Percentiles rank a stretch among this genome's conserved stretches.
Conservation (phyloP, 2,113 vertebrate genomes). For the Passer domesticus region DNA sequence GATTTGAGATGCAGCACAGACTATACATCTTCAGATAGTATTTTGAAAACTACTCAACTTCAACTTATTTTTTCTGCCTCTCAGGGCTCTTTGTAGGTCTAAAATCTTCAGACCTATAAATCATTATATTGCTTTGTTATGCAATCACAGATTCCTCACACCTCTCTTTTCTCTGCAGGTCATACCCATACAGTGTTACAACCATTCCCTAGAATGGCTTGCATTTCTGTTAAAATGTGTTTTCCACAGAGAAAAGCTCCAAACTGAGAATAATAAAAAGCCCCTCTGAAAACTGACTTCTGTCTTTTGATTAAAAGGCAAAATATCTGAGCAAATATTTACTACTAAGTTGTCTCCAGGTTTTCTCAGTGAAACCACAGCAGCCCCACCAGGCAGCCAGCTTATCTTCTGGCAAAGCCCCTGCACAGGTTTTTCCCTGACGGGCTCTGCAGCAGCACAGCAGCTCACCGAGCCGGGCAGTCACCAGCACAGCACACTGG, state of each 20-base stretch:
- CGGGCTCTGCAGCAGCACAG: background rate
- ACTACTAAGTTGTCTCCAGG: background rate
- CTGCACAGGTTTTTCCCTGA: background rate
- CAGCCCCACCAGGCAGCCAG: background rate
- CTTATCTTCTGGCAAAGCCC: background rate
- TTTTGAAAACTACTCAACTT: background rate
- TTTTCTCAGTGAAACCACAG: background rate
- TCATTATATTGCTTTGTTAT: background rate
- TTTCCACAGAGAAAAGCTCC: background rate
- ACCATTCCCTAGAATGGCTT: background rate
- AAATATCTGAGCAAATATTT: background rate
- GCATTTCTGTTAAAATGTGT: background rate
- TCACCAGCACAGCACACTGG: rapidly evolving
- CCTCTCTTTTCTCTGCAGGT: background rate
- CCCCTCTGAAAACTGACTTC: background rate
- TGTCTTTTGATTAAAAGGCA: background rate
- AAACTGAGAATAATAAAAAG: background rate
- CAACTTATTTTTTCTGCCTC: background rate
- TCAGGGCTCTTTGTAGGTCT: background rate
- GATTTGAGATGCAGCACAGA: background rate
- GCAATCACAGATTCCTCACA: background rate
- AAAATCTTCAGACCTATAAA: background rate
- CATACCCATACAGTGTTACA: background rate
- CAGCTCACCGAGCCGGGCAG: background rate
- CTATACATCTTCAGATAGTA: background rate